Base-by-base conservation (phyloP, 1,140 invertebrate species). In the Zaprionus taronus region DNA sequence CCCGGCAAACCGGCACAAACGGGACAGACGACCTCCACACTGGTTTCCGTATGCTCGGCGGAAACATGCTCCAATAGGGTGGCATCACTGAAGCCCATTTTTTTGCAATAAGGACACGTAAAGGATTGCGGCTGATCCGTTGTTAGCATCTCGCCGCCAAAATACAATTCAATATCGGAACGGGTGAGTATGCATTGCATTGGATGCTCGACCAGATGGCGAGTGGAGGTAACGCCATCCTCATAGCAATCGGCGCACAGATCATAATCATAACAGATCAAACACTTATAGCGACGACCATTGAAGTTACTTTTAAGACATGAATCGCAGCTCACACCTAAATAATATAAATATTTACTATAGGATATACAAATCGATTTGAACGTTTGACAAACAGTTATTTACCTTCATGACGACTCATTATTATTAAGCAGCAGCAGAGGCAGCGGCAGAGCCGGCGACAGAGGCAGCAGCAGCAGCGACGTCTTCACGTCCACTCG, bases 261-360 rank as follows among this genome's bases (percentile, higher is more conserved):
- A 95, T 99, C 99, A 95, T 99, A 99, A 95, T 99, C 98, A 93
- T 98, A 99, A 94, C 99, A 99, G 86, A 99, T 96, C 93, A 99
- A 95, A 95, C 99, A 99, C 95, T 99, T 99, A 94, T 99, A 99
- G 91, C 99, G 96, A 93, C 97, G 96, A 90, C 98, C 98, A 93
- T 97, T 96, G 94, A 99, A 99, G 94, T 99, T 99, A 93, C 97
- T 97, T 95, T 99, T 99, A 93, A 99, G 95, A 96, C 99, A 99
- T 92, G 98, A 98, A 96, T 99, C 99, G 96, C 99, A 99, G 95
- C 98, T 99, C 90, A 99, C 98, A 94, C 96, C 96, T 67, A 55
- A 14, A 53, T 12, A 38, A 65, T 38, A 49, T 47, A 22, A 6
- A 67, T 31, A 51, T n/a, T 51, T 56, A 34, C 41, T 28, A 17